Evolutionary conservation across 2,113 vertebrate genomes (phyloP).

Genomic region (Orthonyx spaldingii): DNA sequence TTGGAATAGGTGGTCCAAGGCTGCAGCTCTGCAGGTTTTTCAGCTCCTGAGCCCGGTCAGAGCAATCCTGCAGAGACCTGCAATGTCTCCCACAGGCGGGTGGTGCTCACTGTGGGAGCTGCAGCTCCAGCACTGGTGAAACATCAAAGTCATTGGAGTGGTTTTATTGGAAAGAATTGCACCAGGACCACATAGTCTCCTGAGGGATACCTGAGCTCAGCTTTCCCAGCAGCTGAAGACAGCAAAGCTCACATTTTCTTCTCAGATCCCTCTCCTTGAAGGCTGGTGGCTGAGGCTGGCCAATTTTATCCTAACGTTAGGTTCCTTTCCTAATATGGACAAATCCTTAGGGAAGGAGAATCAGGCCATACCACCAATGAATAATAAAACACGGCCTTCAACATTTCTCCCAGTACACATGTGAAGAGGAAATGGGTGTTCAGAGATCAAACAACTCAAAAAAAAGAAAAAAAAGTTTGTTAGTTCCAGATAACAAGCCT

Average conservation of each 20-base stretch:
- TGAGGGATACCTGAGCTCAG: not conserved
- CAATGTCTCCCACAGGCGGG: accelerated
- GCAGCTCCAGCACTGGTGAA: not conserved
- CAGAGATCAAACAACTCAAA: constrained; percentile 9
- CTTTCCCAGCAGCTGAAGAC: not conserved
- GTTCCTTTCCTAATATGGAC: not conserved
- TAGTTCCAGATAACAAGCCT: constrained; percentile 3
- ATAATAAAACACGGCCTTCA: not conserved
- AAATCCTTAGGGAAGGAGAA: not conserved
- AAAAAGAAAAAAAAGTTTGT: not conserved
- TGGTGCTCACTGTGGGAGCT: not conserved
- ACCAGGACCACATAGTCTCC: not conserved
- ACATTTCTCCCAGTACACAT: not conserved
- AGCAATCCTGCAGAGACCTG: not conserved
- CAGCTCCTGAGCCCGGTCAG: not conserved
- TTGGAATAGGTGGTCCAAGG: not conserved
- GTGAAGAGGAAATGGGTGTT: constrained; percentile 15
- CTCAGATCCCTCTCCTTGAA: not conserved
- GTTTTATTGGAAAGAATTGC: not conserved
- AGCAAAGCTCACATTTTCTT: not conserved
- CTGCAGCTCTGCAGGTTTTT: not conserved
- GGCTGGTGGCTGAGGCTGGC: not conserved
- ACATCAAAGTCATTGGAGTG: not conserved
- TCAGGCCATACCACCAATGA: not conserved
- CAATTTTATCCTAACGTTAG: not conserved